Conservation (phyloP, 1,140 invertebrate genomes). For the Monochamus saltuarius region DNA sequence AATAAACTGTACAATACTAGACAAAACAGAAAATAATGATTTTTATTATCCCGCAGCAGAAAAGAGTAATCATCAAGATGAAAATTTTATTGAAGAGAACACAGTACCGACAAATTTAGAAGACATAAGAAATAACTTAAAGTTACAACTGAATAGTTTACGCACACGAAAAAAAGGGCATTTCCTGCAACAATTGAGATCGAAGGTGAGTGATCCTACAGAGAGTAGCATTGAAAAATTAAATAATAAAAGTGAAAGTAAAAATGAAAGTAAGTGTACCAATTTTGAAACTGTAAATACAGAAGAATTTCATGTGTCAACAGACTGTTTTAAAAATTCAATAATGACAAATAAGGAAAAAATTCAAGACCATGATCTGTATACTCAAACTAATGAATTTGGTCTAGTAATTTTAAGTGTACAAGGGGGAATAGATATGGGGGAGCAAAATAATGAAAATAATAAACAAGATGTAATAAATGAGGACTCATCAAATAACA, state of each 20-base stretch:
- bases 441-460: too few relatives aligned
- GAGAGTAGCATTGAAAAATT: constrained; percentile 7
- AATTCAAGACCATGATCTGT: constrained; percentile 2
- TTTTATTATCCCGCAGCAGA: too few relatives aligned
- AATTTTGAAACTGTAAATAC: background rate
- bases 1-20: too few relatives aligned
- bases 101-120: constrained; percentile 12
- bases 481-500: too few relatives aligned
- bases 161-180: constrained; percentile 35
- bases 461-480: too few relatives aligned
- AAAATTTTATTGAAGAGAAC: constrained; percentile 2
- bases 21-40: too few relatives aligned
- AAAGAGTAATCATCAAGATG: background rate
- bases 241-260: background rate
- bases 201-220: constrained; percentile 4
- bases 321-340: background rate
- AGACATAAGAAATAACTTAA: constrained; percentile 35
- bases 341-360: background rate
- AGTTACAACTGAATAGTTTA: constrained; percentile 34
- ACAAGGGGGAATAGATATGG: constrained; percentile 11
- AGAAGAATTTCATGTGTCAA: background rate
- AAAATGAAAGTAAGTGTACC: too few relatives aligned
- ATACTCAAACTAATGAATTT: constrained; percentile 16
- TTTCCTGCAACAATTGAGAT: constrained; percentile 13
- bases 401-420: constrained; percentile 12